A percentile compares a stretch with the other conserved stretches of the same genome.
Conservation (phyloP, 2,113 vertebrate species). For the rabbit (Oryctolagus cuniculus) region mOryCun1.1 NC_091435.1:158763501-158764000, state of each 20-base stretch:
- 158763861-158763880: background rate
- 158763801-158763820: background rate
- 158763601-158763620: too few relatives aligned
- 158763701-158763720: too few relatives aligned
- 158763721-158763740: too few relatives aligned
- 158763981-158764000: slow-evolving; percentile 36
- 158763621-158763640: too few relatives aligned
- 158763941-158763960: background rate
- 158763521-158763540: slow-evolving; percentile 1
- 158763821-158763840: too few relatives aligned
- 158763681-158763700: too few relatives aligned
- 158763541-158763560: background rate
- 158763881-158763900: background rate
- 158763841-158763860: too few relatives aligned
- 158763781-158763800: background rate
- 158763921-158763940: background rate
- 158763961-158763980: slow-evolving; percentile 16
- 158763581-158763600: background rate
- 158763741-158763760: too few relatives aligned
- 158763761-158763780: too few relatives aligned
- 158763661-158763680: background rate
- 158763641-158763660: background rate
- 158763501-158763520: background rate
- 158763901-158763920: background rate
- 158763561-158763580: background rate